Base-by-base conservation (phyloP, 1,140 invertebrate genomes). In the Drosophila malerkotliana region DNA sequence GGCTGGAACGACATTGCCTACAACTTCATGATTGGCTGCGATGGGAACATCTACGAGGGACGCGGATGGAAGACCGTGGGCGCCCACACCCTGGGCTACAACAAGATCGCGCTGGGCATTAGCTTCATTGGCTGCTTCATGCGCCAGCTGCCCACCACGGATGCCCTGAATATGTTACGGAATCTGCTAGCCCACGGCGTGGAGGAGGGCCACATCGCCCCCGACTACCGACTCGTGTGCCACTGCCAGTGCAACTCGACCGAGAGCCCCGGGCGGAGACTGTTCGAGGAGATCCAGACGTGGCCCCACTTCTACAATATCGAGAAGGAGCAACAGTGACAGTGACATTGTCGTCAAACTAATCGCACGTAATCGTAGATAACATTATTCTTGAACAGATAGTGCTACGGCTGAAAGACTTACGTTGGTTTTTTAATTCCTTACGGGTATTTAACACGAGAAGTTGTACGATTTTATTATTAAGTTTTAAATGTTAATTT, bases 31-130 rank as follows among this genome's bases (percentile, higher is more conserved):
- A 93, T 96, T 37, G 95, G 94, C 12, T 94, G 94, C 37, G 95
- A 95, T 80, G 94, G 94, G 0, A 93, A 93, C 18, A 92, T 93
- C 2, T 95, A 95, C 74, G 93, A 94, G 76, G 95, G 94, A 1
- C 92, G 95, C 24, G 95, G 94, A 64, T 96, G 95, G 95, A 93
- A 94, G 52, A 87, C 92, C 14, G 90, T 94, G 3, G 95, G 95
- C 0, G 93, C 94, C 0, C 95, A 96, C 74, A 94, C 95, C 0
- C 91, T 93, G 14, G 92, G 93, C 15, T 95, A 95, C 84, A 96
- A 96, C 74, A 91, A 79, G 24, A 92, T 92, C 12, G 93, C 94
- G 4, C 91, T 96, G 34, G 95, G 94, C 37, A 92, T 96, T 45
- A 93, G 93, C 32, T 94, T 96, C 45, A 94, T 96, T 62, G 95